These are phyloP conservation scores for Poecile montanus DNA, from an alignment of 2,797 vertebrate genomes.

Conservation along the genomic window DNA sequence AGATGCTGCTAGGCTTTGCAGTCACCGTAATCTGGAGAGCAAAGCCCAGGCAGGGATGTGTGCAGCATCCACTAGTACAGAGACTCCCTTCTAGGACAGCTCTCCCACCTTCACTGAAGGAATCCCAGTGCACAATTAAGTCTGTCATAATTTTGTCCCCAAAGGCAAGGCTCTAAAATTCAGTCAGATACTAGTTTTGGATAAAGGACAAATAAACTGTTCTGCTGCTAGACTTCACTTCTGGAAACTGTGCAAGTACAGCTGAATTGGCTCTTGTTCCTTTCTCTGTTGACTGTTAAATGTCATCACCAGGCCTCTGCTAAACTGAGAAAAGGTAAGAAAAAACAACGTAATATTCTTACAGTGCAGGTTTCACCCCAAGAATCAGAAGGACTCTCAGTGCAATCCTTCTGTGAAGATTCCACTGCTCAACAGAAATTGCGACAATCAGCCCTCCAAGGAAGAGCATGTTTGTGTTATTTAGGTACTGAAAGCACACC, in stretches of 20 bases:
- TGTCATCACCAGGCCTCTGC: not conserved
- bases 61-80: not conserved
- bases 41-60: not conserved
- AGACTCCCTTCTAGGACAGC: not conserved
- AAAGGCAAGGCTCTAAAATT: not conserved
- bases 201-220: not conserved
- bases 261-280: not conserved
- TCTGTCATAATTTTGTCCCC: not conserved
- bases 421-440: constrained; percentile 93
- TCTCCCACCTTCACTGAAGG: not conserved
- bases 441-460: constrained; percentile 92
- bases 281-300: not conserved
- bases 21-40: not conserved
- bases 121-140: not conserved
- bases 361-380: constrained; percentile 92
- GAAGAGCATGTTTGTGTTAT: constrained; percentile 94
- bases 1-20: not conserved
- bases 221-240: not conserved
- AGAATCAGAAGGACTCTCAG: constrained; percentile 87
- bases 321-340: not conserved
- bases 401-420: constrained; percentile 95
- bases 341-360: constrained; percentile 65
- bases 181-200: not conserved
- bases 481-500: constrained; percentile 96
- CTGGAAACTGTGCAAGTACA: not conserved